Evolutionary conservation across 2,888 invertebrate species (phyloP).

Genomic region (Idaea biselata): DNA sequence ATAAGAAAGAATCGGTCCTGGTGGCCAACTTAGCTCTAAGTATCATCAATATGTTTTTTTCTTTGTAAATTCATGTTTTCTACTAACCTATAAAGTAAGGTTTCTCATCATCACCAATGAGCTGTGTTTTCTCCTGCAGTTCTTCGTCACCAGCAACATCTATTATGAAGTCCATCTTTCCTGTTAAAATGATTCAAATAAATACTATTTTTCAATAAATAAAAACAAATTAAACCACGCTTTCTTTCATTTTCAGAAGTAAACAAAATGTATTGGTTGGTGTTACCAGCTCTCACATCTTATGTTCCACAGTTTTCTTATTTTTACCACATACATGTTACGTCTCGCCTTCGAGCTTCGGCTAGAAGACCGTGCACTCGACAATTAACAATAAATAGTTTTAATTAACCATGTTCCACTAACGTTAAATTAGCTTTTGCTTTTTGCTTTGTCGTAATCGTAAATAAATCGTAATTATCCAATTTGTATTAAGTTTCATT

Average conservation of each 20-base stretch:
- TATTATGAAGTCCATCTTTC: conserved; percentile 80
- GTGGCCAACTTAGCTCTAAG: no score
- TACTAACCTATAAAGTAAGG: conserved; percentile 66
- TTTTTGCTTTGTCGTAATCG: no score
- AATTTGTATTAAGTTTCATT: no score
- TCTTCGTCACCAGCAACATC: conserved; percentile 78
- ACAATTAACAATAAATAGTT: no score
- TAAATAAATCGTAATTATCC: no score
- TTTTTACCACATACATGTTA: background rate
- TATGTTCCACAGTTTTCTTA: background rate
- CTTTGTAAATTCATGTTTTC: background rate
- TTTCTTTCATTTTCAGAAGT: background rate
- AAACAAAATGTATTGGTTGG: background rate
- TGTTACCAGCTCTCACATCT: background rate
- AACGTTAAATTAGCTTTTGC: no score
- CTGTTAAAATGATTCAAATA: background rate
- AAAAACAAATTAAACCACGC: background rate
- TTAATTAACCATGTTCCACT: no score
- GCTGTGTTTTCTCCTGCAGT: conserved; percentile 56
- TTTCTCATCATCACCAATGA: conserved; percentile 54
- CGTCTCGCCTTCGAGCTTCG: no score
- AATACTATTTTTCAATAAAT: background rate
- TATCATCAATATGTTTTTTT: no score
- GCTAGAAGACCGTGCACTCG: no score
- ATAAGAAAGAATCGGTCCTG: no score